phyloP scores from a whole-genome alignment of 2,113 vertebrate genomes.

The Calidris pugnax region DNA sequence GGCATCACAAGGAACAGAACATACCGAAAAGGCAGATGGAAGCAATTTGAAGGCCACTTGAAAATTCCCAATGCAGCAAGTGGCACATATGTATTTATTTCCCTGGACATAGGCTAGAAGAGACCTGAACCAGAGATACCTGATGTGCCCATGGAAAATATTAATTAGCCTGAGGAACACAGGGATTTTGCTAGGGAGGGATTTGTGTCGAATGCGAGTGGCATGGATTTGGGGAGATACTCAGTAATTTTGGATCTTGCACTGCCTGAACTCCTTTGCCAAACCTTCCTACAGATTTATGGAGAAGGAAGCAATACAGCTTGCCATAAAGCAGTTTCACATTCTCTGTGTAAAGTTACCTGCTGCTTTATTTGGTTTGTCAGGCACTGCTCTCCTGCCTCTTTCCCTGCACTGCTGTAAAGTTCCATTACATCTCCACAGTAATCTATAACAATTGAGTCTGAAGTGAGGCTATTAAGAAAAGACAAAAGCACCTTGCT shows the following conservation, averaged over 20 bases:
- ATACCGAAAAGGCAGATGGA: not conserved
- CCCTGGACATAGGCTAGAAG: not conserved
- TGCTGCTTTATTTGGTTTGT: not conserved
- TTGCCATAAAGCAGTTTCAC: not conserved
- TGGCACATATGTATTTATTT: not conserved
- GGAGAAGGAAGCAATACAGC: not conserved
- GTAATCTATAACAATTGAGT: slow-evolving; percentile 38
- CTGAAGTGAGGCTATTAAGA: slow-evolving; percentile 42
- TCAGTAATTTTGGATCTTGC: not conserved
- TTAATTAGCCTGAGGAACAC: not conserved
- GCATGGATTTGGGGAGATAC: not conserved
- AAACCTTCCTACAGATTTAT: not conserved
- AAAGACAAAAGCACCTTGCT: slow-evolving; percentile 41
- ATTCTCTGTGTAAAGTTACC: not conserved
- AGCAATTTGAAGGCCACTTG: not conserved
- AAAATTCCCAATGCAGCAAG: not conserved
- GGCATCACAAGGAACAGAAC: not conserved
- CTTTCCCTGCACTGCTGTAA: not conserved
- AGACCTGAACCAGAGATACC: not conserved
- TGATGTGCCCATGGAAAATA: not conserved
- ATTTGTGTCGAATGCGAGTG: not conserved
- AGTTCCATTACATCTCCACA: not conserved
- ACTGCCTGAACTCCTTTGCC: not conserved
- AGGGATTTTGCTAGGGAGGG: not conserved
- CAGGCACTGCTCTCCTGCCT: not conserved